Evolutionary conservation across 2,888 invertebrate species (phyloP), one percentile per base, ranked within the genome.

Genomic region (Hemicrepidius hirtus): DNA sequence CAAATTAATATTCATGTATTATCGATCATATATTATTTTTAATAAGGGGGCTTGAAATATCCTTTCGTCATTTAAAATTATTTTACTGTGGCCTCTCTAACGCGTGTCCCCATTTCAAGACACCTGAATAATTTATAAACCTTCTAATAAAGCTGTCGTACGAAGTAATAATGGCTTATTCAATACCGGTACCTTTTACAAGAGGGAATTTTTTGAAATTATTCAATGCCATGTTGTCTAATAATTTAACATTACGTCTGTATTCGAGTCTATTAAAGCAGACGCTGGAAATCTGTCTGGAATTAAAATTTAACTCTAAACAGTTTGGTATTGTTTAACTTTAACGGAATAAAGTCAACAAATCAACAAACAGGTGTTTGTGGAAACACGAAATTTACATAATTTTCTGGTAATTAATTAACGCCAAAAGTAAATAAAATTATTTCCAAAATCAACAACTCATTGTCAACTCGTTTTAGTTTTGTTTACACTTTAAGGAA

Each of bases 111-210:
- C 46, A 18, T 46, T 18, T 18, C 18, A 46, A 32, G 6, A 46
- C 46, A 18, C 46, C 18, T 46, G 46, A 46, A 18, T 46, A 46
- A 13, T 46, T 16, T 18, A 46, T 46, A 18, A 46, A 18, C 20
- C 46, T 46, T 46, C 46, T 46, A 46, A 46, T 46, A 46, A 46
- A 16, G 18, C 46, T 46, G 46, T 46, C 46, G 20, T 18, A 46
- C 46, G 20, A 18, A 18, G 46, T 46, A 46, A 46, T 46, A 16
- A 46, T 46, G 4, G 46, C 46, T 40, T 20, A 20, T 46, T 46
- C 46, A 16, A 9, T 46, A 20, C 18, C 20, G 46, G 46, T 18
- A 13, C 20, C 46, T n/a, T n/a, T n/a, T n/a, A 46, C 46, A 46
- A 20, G 46, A 46, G 46, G 3, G 10, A 20, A 20, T 46, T 46